Conservation (phyloP, 2,888 invertebrate species). For the Dichetophora obliterata region DNA sequence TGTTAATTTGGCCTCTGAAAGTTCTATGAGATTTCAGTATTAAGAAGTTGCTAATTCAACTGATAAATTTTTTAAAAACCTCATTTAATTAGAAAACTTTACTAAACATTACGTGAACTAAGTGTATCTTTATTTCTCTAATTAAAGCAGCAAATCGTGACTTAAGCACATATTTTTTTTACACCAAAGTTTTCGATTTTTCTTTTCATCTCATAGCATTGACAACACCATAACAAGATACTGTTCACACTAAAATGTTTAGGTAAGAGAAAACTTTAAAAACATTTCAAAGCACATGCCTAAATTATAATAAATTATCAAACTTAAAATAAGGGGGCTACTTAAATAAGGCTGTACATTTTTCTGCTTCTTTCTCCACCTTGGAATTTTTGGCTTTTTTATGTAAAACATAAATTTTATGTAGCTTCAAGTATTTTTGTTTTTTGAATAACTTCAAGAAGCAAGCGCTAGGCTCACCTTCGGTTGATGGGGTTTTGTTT, state of each 20-base stretch:
- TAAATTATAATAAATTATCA: slow-evolving; percentile 11
- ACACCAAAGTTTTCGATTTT: no score
- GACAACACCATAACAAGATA: background rate
- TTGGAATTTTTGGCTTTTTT: background rate
- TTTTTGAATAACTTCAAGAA: background rate
- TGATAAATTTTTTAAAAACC: no score
- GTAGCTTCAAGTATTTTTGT: background rate
- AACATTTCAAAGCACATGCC: background rate
- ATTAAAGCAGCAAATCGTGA: no score
- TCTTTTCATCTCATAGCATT: background rate
- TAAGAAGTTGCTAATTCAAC: no score
- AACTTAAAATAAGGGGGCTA: background rate
- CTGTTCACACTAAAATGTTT: background rate
- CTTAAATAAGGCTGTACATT: background rate
- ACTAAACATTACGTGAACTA: no score
- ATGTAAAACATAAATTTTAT: background rate
- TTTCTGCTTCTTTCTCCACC: background rate
- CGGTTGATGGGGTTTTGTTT: background rate
- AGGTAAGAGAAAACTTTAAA: background rate
- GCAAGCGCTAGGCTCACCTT: background rate
- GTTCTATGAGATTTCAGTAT: no score
- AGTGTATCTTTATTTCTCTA: no score
- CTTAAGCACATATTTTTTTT: no score
- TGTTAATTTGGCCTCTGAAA: no score
- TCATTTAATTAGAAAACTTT: no score